Conservation (phyloP, 2,888 invertebrate species). For the Xestia ashworthii region DNA sequence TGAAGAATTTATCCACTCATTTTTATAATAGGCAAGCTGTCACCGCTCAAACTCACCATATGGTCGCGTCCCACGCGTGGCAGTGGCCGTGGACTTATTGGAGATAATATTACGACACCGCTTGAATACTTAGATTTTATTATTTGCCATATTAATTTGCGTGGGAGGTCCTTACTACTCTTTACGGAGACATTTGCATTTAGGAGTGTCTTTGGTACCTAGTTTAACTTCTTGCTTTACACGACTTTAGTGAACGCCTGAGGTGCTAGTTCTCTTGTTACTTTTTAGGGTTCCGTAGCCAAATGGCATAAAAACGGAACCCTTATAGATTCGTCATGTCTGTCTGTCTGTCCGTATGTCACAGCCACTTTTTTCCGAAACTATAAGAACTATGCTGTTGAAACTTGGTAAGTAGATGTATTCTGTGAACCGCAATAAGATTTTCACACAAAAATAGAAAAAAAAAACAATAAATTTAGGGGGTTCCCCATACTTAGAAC, state of each 20-base stretch:
- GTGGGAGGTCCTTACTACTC: constrained; percentile 46
- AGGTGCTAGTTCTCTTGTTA: not conserved
- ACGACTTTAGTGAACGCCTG: not conserved
- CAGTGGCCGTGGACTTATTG: constrained; percentile 68
- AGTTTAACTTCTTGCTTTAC: not conserved
- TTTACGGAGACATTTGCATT: constrained; percentile 30
- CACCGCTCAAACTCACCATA: constrained; percentile 66
- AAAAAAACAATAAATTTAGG: too few species aligned
- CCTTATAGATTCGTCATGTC: too few species aligned
- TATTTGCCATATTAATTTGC: constrained; percentile 59
- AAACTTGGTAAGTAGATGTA: too few species aligned
- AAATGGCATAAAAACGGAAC: too few species aligned
- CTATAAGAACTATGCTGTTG: too few species aligned
- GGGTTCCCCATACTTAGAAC: too few species aligned
- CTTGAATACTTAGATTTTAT: constrained; percentile 56
- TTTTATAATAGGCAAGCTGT: constrained; percentile 49
- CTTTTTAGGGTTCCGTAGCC: too few species aligned
- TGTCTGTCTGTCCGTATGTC: too few species aligned
- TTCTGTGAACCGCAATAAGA: too few species aligned
- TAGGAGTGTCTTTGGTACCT: not conserved
- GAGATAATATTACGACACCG: constrained; percentile 61
- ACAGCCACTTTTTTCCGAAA: too few species aligned
- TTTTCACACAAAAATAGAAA: too few species aligned
- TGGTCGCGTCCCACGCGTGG: constrained; percentile 70
- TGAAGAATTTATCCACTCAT: constrained; percentile 33